Conservation (phyloP, 2,113 vertebrate species). For the Pterocles burchelli region DNA sequence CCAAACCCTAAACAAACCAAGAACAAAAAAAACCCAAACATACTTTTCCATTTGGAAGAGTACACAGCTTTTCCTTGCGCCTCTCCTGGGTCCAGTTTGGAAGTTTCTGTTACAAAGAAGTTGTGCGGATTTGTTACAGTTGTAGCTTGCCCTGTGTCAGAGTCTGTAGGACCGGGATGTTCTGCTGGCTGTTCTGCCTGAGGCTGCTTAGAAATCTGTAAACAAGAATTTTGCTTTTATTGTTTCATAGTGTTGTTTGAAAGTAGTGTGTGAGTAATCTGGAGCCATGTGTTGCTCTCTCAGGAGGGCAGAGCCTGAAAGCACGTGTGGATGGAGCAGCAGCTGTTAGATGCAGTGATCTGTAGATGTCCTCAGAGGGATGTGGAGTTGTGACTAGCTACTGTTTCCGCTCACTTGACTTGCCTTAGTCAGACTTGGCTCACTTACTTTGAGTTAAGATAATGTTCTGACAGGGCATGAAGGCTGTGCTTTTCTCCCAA, state of each 20-base stretch:
- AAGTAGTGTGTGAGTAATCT: not conserved
- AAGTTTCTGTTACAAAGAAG: not conserved
- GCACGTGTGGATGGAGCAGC: rapidly evolving
- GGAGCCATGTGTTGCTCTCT: not conserved
- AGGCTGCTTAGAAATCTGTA: not conserved
- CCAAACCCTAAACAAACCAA: not conserved
- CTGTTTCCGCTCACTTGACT: not conserved
- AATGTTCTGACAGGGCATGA: not conserved
- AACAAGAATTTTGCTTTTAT: not conserved
- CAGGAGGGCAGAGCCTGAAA: not conserved
- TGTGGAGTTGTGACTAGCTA: not conserved
- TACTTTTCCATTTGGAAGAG: not conserved
- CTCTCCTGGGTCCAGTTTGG: not conserved
- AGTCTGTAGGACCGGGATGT: not conserved
- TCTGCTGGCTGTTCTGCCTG: not conserved
- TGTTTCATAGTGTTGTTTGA: not conserved
- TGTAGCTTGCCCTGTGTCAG: not conserved
- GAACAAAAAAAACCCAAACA: not conserved
- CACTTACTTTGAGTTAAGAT: not conserved
- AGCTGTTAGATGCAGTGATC: not conserved
- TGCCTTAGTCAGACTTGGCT: not conserved
- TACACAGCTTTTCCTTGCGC: not conserved
- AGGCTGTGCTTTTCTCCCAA: not conserved
- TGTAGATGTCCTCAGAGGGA: not conserved
- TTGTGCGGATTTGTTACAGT: rapidly evolving